Percentiles rank a stretch among this genome's conserved stretches.
Conservation (phyloP, 1,140 invertebrate species). For the Ceratosolen solmsi region DNA sequence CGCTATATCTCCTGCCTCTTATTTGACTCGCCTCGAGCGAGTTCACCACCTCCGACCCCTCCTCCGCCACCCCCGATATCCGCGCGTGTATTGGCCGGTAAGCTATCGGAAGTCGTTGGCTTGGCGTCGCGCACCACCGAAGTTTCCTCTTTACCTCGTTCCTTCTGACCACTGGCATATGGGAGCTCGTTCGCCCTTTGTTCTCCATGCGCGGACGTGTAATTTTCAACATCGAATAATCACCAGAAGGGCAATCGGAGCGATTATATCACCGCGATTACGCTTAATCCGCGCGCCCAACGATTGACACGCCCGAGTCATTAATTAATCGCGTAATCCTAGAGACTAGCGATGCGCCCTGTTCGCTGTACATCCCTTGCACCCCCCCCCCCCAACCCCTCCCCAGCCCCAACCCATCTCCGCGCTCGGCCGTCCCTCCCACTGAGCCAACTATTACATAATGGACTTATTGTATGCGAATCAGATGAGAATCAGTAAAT, state of each 20-base stretch:
- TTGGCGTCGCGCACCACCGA: too few species aligned
- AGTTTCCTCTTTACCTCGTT: too few species aligned
- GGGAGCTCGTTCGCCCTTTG: neutral
- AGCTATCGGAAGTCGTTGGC: too few species aligned
- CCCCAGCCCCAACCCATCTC: neutral
- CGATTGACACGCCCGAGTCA: constrained; percentile 65
- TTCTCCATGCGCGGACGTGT: constrained; percentile 36
- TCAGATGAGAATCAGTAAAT: constrained; percentile 25
- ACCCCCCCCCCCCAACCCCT: neutral
- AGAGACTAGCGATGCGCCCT: constrained; percentile 21
- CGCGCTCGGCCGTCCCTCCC: neutral
- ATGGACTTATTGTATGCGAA: too few species aligned
- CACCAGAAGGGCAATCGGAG: constrained; percentile 60
- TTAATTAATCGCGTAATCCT: constrained; percentile 69
- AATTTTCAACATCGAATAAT: constrained; percentile 65
- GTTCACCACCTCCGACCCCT: too few species aligned
- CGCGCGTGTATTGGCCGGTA: too few species aligned
- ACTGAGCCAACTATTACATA: neutral
- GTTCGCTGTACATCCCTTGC: too few species aligned
- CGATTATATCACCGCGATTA: constrained; percentile 68
- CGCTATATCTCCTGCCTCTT: too few species aligned
- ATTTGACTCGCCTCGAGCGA: too few species aligned
- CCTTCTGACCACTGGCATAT: neutral
- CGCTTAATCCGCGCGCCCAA: constrained; percentile 58
- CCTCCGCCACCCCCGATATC: too few species aligned